These are phyloP conservation scores for Ceratosolen fusciceps DNA, from an alignment of 1,140 invertebrate species.

Conservation along the genomic window DNA sequence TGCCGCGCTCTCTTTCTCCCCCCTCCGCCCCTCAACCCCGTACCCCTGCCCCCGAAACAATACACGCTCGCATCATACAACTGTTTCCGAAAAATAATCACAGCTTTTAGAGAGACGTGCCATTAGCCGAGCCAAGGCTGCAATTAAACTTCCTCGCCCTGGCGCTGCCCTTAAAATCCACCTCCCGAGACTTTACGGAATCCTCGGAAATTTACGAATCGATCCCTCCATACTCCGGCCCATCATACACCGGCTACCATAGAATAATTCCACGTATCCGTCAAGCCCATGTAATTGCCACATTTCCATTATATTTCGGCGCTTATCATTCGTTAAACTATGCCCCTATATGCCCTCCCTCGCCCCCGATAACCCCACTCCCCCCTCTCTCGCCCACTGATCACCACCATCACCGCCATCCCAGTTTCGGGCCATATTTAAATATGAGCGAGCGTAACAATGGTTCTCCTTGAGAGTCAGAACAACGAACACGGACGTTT, in stretches of 20 bases:
- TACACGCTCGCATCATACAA: not conserved
- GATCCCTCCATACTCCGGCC: too few relatives aligned
- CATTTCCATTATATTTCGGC: not conserved
- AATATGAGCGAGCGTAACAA: too few relatives aligned
- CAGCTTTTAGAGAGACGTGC: not conserved
- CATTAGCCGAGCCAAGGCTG: not conserved
- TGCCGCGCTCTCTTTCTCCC: too few relatives aligned
- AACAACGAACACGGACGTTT: too few relatives aligned
- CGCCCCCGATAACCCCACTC: too few relatives aligned
- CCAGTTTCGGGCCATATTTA: too few relatives aligned
- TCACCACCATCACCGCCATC: too few relatives aligned
- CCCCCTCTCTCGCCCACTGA: too few relatives aligned
- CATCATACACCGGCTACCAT: not conserved
- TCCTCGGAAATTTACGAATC: not conserved
- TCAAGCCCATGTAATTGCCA: not conserved
- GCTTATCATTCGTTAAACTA: not conserved
- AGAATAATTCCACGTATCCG: not conserved
- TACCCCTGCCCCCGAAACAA: not conserved
- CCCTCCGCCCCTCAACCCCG: not conserved
- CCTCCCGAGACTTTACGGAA: not conserved
- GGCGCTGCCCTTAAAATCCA: not conserved
- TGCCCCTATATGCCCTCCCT: too few relatives aligned
- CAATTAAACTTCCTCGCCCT: not conserved
- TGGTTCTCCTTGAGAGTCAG: too few relatives aligned
- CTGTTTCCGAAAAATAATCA: not conserved